Evolutionary conservation across 2,888 invertebrate species (phyloP), one percentile per base, ranked within the genome.

Genomic region (Stenoptilia bipunctidactyla): DNA sequence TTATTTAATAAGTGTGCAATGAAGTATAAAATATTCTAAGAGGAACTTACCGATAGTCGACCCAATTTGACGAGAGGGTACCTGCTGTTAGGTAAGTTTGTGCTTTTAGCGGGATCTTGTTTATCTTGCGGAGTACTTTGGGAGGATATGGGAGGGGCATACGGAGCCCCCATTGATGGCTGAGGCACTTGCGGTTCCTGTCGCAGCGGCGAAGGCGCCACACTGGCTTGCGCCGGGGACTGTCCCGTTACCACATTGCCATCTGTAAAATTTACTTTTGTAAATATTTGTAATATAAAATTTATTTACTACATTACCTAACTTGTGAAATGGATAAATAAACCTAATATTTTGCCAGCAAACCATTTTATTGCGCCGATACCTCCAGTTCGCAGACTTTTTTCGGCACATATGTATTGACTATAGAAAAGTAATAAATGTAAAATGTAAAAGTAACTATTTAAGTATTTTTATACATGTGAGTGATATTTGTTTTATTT

Each of bases 181-280:
- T 75, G 76, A 56, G 85, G 84, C 66, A 82, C 84, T 61, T 79
- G 82, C 2, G 83, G 83, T 59, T 85, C 84, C 45, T 73, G 75
- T 27, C 84, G 76, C 40, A 85, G 58, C 9, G 86, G 85, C 34
- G 85, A 83, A 14, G 88, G 88, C 27, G 88, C 87, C 41, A 87
- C 86, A 51, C 87, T 87, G 13, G 88, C 88, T 69, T 88, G 88
- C 14, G 87, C 88, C 43, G 88, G 87, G 34, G 89, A 87, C 47
- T 87, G 86, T 9, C 86, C 86, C 50, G 76, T 73, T 54, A 80
- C 62, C 42, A 73, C 79, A 59, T 80, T 82, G 43, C 80, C 80
- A 58, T 66, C 77, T 74, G 50, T 36, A 60, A 58, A 37, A 47
- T 5, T 13, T 6, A 9, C 38, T 13, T 34, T 38, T 33, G 10